Evolutionary conservation across 2,888 invertebrate species (phyloP).

Genomic region (Andrena flavipes): DNA sequence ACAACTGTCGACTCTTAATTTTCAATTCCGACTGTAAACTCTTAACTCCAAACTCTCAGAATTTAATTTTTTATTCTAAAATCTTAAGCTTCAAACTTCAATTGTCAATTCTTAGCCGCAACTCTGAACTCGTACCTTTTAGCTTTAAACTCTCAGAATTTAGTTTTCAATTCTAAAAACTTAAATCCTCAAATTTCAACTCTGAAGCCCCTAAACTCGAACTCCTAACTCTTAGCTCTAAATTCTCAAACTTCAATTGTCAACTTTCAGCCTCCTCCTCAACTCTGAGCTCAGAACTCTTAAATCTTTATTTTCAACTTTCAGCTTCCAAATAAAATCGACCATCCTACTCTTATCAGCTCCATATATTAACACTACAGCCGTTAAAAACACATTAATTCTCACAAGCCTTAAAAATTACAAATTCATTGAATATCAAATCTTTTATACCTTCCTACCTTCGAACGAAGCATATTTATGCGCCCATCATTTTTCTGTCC

Average conservation of each 20-base stretch:
- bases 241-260: not conserved
- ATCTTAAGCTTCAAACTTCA: not conserved
- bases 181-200: not conserved
- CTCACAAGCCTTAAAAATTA: no score
- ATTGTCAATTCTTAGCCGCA: not conserved
- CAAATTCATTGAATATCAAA: not conserved
- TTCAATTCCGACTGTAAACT: not conserved
- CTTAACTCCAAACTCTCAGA: not conserved
- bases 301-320: no score
- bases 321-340: no score
- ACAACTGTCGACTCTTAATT: not conserved
- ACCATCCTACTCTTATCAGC: no score
- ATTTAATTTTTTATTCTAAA: not conserved
- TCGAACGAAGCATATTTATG: not conserved
- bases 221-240: not conserved
- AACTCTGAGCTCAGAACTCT: no score
- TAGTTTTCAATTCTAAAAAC: not conserved
- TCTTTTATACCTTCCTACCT: not conserved
- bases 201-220: not conserved
- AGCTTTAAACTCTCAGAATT: not conserved
- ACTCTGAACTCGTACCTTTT: no score
- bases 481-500: constrained; percentile 3
- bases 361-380: no score
- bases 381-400: no score
- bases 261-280: not conserved